These are phyloP conservation scores for Leptopterna dolabrata DNA, from an alignment of 2,888 invertebrate genomes.

Conservation along the genomic window DNA sequence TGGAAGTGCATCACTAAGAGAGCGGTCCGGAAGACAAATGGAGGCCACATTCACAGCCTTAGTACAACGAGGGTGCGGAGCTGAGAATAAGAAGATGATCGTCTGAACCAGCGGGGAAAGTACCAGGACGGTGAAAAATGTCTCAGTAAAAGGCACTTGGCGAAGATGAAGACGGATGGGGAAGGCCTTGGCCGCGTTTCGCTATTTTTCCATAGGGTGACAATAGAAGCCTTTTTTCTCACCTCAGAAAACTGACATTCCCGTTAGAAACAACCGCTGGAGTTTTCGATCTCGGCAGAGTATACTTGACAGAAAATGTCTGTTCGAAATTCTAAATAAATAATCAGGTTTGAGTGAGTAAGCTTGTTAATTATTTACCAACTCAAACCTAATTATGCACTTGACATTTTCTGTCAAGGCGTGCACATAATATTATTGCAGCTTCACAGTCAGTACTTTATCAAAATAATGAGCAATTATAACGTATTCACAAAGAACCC, in stretches of 20 bases:
- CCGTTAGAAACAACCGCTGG: background rate
- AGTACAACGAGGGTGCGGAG: background rate
- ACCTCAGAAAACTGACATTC: background rate
- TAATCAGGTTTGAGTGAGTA: too few relatives aligned
- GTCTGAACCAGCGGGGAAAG: background rate
- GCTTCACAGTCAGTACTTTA: too few relatives aligned
- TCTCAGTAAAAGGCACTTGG: background rate
- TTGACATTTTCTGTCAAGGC: too few relatives aligned
- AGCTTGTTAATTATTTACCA: too few relatives aligned
- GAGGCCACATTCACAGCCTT: background rate
- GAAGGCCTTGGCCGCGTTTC: background rate
- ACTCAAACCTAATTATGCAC: too few relatives aligned
- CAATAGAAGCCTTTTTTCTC: background rate
- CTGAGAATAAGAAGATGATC: background rate
- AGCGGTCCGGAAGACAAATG: background rate
- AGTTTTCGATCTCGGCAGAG: background rate
- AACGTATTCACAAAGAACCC: too few relatives aligned
- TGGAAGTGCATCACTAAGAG: background rate
- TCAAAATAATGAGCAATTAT: too few relatives aligned
- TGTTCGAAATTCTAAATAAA: too few relatives aligned
- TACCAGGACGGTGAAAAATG: background rate
- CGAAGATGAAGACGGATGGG: background rate
- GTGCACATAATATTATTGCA: too few relatives aligned
- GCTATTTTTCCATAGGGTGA: background rate
- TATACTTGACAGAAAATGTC: too few relatives aligned